Base-by-base conservation (phyloP, 1,140 invertebrate species). In the Streblospio benedicti region DNA sequence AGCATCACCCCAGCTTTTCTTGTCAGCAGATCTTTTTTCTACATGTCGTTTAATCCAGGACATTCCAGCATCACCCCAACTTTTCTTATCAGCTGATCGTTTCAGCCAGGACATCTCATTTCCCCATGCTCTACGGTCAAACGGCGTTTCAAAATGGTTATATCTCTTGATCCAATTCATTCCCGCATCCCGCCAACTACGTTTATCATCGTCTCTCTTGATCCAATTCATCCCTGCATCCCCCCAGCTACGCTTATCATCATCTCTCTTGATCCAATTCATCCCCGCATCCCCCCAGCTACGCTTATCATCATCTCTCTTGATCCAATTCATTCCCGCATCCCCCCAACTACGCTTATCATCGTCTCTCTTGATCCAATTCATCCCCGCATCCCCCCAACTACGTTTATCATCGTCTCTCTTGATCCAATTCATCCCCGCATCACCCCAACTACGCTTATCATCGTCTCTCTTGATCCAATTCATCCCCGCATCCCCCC, bases 61-160 rank as follows among this genome's bases (percentile, higher is more conserved):
- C 45, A 49, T 49, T 6, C 45, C 45, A 49, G 45, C 38, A 12
- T 33, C 38, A 44, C 53, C 53, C 53, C 53, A 56, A 38, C 43
- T 56, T 38, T 43, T 56, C 35, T 56, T 56, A 30, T 53, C 30
- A 2, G 25, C 50, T 6, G 28, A 25, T 18, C 33, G 30, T 41
- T 56, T 56, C 23, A 56, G 35, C 53, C 53, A 56, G 32, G 53
- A 56, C 53, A 56, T 56, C 53, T 38, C 53, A 56, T 32, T 56
- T 56, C 20, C 32, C 23, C 20, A 41, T 56, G 12, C 20, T 56
- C 30, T 38, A 18, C 25, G n/a, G 32, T 52, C 50, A n/a, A n/a
- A n/a, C n/a, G n/a, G 14, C 45, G 12, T 49, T 18, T 49, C 25
- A 9, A 9, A 9, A 23, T 49, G 35, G n/a, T 49, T 27, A 49